These are phyloP conservation scores for Agriotes lineatus DNA, from an alignment of 2,888 invertebrate genomes.

Conservation along the genomic window DNA sequence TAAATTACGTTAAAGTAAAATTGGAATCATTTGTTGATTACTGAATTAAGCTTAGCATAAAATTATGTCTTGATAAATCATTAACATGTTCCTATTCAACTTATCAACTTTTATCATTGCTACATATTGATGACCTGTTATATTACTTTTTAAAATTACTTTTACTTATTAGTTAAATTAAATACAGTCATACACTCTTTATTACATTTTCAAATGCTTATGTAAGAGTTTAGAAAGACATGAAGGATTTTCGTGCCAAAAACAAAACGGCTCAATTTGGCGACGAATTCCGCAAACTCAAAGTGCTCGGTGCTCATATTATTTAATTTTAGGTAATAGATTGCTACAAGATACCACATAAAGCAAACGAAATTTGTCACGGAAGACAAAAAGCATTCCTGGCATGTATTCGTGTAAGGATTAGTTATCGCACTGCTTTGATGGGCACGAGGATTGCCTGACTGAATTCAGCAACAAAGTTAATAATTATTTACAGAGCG, in stretches of 20 bases:
- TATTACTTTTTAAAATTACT: no score
- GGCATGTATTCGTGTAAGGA: slow-evolving; percentile 9
- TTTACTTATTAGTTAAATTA: no score
- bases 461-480: slow-evolving; percentile 17
- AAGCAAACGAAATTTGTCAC: slow-evolving; percentile 29
- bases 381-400: slow-evolving; percentile 4
- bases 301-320: slow-evolving; percentile 3
- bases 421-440: slow-evolving; percentile 3
- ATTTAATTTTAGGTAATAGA: slow-evolving; percentile 29
- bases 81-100: no score
- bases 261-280: not conserved
- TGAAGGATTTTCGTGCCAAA: slow-evolving; percentile 17
- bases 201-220: no score
- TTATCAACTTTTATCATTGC: no score
- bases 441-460: slow-evolving; percentile 26
- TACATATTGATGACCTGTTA: no score
- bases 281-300: not conserved
- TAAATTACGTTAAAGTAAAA: no score
- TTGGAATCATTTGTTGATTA: no score
- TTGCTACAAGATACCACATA: slow-evolving; percentile 19
- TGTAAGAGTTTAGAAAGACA: no score
- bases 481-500: slow-evolving; percentile 16
- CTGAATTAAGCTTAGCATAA: no score
- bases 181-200: no score
- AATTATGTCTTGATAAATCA: no score